phyloP scores from a whole-genome alignment of 2,113 vertebrate genomes.

The Channa argus region DNA sequence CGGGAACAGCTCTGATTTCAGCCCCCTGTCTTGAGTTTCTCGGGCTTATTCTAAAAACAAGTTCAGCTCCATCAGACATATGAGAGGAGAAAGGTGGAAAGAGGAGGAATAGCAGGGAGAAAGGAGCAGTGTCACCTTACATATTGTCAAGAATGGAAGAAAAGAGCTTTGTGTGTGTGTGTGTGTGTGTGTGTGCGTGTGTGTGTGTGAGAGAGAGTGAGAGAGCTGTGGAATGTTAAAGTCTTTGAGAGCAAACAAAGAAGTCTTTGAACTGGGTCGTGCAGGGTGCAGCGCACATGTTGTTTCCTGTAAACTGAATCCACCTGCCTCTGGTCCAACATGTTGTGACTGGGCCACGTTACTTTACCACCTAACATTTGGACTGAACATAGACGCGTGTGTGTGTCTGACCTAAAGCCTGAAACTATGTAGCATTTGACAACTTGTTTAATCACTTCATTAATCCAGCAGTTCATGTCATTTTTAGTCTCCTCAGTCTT shows the following conservation, averaged over 20 bases:
- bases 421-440: too few relatives aligned
- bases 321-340: neutral
- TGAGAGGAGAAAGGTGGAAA: slow-evolving; percentile 54
- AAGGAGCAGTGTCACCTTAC: slow-evolving; percentile 62
- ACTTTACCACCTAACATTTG: too few relatives aligned
- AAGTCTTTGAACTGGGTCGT: neutral
- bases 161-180: slow-evolving; percentile 27
- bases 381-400: too few relatives aligned
- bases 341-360: too few relatives aligned
- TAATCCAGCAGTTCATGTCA: too few relatives aligned
- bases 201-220: neutral
- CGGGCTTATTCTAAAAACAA: slow-evolving; percentile 9
- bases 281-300: neutral
- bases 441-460: too few relatives aligned
- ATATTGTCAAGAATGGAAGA: slow-evolving; percentile 36
- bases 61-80: slow-evolving; percentile 34
- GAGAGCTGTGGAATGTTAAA: slow-evolving; percentile 24
- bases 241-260: neutral
- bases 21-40: slow-evolving; percentile 21
- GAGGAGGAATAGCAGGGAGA: slow-evolving; percentile 32
- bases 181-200: neutral
- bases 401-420: too few relatives aligned
- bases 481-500: too few relatives aligned
- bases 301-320: neutral
- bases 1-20: slow-evolving; percentile 68